A percentile compares a stretch with the other conserved stretches of the same genome.
These are phyloP conservation scores for Drosophila azteca DNA, from an alignment of 1,140 invertebrate genomes.

Conservation along the genomic window DNA sequence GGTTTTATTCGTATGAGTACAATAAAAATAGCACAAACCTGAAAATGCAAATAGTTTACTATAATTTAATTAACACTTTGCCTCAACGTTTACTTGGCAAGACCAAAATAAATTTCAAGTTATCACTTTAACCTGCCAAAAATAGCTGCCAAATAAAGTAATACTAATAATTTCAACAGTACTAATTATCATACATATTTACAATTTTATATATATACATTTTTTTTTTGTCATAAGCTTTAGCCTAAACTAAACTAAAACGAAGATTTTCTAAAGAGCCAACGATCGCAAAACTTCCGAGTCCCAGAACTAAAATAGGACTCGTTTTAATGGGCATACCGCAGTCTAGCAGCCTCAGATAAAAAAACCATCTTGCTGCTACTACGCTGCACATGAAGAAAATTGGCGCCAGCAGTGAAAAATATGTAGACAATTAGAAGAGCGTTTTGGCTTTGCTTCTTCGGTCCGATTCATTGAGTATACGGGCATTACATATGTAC, in stretches of 20 bases:
- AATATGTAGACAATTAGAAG: constrained; percentile 69
- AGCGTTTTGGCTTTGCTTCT: constrained; percentile 42
- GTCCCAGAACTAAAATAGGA: no score
- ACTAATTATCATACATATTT: no score
- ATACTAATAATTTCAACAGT: not conserved
- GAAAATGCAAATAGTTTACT: constrained; percentile 29
- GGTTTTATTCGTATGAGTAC: constrained; percentile 21
- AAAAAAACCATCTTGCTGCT: constrained; percentile 2
- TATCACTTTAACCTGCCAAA: not conserved
- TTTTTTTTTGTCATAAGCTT: no score
- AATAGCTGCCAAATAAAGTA: constrained; percentile 7
- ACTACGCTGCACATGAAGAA: constrained; percentile 27
- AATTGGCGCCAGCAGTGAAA: constrained; percentile 67
- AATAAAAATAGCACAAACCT: constrained; percentile 45
- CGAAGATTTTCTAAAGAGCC: no score
- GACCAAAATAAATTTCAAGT: constrained; percentile 16
- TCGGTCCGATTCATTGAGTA: constrained; percentile 36
- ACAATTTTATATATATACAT: no score
- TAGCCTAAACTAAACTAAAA: no score
- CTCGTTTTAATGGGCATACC: not conserved
- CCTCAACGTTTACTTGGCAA: constrained; percentile 8
- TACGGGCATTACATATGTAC: constrained; percentile 4
- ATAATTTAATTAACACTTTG: constrained; percentile 43
- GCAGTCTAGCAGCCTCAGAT: not conserved
- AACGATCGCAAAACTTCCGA: no score